Evolutionary conservation across 2,888 invertebrate genomes (phyloP).

Genomic region (Apoda limacodes): DNA sequence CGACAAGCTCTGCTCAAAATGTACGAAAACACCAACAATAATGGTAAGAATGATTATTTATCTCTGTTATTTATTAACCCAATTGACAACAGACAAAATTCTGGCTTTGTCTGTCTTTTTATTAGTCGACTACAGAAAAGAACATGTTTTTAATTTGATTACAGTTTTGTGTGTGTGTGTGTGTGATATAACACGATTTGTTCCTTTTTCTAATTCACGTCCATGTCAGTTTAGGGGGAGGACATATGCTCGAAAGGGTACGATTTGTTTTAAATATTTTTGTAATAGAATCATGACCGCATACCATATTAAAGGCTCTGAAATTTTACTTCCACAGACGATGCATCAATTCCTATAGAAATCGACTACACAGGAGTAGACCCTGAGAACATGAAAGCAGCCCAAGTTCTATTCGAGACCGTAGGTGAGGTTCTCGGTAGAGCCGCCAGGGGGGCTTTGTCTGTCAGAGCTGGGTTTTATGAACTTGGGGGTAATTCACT

Average conservation of each 20-base stretch:
- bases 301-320: too few relatives aligned
- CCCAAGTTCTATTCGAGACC: conserved; percentile 78
- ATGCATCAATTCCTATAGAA: conserved; percentile 67
- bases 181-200: too few relatives aligned
- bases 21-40: conserved; percentile 79
- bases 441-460: conserved; percentile 70
- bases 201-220: too few relatives aligned
- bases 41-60: conserved; percentile 54
- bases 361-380: conserved; percentile 76
- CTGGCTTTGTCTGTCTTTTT: too few relatives aligned
- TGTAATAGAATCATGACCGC: too few relatives aligned
- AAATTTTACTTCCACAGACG: too few relatives aligned
- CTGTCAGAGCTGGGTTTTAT: conserved; percentile 80
- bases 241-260: too few relatives aligned
- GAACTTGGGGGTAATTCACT: conserved; percentile 89
- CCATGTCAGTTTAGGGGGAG: too few relatives aligned
- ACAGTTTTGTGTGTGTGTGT: too few relatives aligned
- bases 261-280: too few relatives aligned
- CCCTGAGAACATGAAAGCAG: conserved; percentile 68
- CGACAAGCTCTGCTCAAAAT: conserved; percentile 80
- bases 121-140: too few relatives aligned
- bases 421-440: conserved; percentile 79
- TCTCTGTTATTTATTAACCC: background rate
- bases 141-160: too few relatives aligned
- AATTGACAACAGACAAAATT: background rate